phyloP scores from a whole-genome alignment of 2,113 vertebrate genomes.

The Muntiacus muntjak region DNA sequence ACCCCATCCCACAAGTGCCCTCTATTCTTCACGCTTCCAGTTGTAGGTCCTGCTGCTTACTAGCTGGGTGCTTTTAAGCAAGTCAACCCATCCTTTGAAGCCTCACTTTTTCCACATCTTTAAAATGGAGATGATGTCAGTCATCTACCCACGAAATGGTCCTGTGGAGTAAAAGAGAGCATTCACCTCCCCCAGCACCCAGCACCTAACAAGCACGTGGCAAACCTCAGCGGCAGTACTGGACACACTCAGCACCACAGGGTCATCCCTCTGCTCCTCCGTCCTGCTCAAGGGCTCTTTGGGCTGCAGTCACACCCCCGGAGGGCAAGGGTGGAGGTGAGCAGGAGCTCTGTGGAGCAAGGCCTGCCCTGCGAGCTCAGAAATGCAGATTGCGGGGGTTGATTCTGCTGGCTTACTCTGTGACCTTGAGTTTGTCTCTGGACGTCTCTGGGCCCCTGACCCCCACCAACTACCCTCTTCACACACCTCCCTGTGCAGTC shows the following conservation, averaged over 20 bases:
- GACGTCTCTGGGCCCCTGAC: not conserved
- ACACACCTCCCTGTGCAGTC: fast-evolving
- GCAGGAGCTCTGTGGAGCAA: not conserved
- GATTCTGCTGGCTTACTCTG: not conserved
- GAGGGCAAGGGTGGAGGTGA: not conserved
- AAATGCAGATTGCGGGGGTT: not conserved
- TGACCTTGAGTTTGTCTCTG: not conserved
- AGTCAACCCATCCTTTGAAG: not conserved
- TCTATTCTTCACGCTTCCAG: not conserved
- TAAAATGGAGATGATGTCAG: not conserved
- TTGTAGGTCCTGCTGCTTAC: too few species aligned
- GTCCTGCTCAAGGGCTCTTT: not conserved
- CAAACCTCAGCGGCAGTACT: fast-evolving
- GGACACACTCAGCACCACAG: not conserved
- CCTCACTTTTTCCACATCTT: not conserved
- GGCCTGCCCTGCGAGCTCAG: not conserved
- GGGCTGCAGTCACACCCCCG: not conserved
- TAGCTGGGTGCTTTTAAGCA: not conserved
- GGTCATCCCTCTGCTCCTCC: not conserved
- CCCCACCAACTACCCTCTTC: not conserved
- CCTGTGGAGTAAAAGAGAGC: not conserved
- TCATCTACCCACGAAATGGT: not conserved
- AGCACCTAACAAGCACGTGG: not conserved
- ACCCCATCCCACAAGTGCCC: not conserved
- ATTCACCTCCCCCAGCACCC: not conserved